Base-by-base conservation (phyloP, 2,888 invertebrate genomes). In the Mechanitis messenoides region DNA sequence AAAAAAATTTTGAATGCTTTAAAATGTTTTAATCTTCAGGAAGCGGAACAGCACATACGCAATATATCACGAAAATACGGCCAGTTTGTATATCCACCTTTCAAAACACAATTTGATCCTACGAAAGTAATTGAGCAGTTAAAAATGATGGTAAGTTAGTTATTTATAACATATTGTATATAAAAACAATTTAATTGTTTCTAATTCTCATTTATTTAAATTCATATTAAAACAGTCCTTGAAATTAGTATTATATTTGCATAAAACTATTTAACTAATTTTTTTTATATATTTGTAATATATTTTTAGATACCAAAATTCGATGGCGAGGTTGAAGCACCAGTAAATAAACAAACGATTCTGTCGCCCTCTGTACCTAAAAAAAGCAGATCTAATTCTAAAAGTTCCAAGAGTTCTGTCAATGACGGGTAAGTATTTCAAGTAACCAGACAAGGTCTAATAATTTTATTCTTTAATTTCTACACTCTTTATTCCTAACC, bases 41-140 rank as follows among this genome's bases (percentile, higher is more conserved):
- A 97, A 89, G 92, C 96, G 0, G 92, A 95, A 67, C 83, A 93
- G 28, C 95, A 97, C 74, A 94, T 96, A 50, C 87, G 93, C 33
- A 94, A 94, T 71, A 91, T 97, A 66, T 92, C 92, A 63, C 88
- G 91, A 50, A 93, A 93, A 73, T 95, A 94, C 79, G 95, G 95
- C 0, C 87, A 87, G 67, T 96, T 96, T 76, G 90, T 92, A 38
- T 95, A 94, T 81, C 94, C 96, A 0, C 92, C 93, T 1, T 93
- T 92, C 72, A 93, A 93, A 69, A 93, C 93, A 33, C 91, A 88
- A 1, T 94, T 94, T 71, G 93, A 94, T 66, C 93, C 94, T 0
- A 79, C 83, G 9, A 91, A 92, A 60, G 88, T 93, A 69, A 77
- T 86, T 7, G 91, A 92, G 67, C 94, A 94, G 72, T 80, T 95